phyloP scores from a whole-genome alignment of 2,888 invertebrate species.

The Coenonympha glycerion region DNA sequence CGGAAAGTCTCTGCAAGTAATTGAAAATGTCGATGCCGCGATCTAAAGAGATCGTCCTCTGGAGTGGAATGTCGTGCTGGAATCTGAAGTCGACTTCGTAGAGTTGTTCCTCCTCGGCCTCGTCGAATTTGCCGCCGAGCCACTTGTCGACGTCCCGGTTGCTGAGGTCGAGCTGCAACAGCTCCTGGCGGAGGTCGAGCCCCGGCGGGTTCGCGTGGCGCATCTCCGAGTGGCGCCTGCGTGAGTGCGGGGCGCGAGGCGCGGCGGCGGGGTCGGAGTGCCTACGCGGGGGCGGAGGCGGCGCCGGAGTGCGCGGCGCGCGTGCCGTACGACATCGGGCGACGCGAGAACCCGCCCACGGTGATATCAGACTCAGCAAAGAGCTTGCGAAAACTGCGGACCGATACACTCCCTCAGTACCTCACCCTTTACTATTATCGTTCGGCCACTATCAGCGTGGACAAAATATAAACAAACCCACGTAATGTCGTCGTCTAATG shows the following conservation, averaged over 20 bases:
- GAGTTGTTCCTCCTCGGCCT: constrained; percentile 38
- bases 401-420: constrained; percentile 20
- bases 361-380: constrained; percentile 86
- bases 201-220: constrained; percentile 40
- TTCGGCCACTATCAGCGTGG: too few species aligned
- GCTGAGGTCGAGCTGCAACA: constrained; percentile 50
- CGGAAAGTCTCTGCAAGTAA: constrained; percentile 47
- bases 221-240: constrained; percentile 43
- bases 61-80: constrained; percentile 52
- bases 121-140: constrained; percentile 55
- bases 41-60: constrained; percentile 60
- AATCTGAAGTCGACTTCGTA: constrained; percentile 40
- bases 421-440: too few species aligned
- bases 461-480: too few species aligned
- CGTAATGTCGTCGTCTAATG: too few species aligned
- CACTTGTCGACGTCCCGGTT: constrained; percentile 52
- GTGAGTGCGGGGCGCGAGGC: constrained; percentile 24
- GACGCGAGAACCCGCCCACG: constrained; percentile 85
- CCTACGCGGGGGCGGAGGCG: constrained; percentile 63
- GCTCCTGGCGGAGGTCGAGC: constrained; percentile 58
- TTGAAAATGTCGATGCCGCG: constrained; percentile 58
- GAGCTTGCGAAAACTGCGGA: constrained; percentile 88
- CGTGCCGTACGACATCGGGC: constrained; percentile 86
- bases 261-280: constrained; percentile 43
- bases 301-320: constrained; percentile 77